Evolutionary conservation across 2,888 invertebrate genomes (phyloP).

Genomic region (Dolichomitus sp.): DNA sequence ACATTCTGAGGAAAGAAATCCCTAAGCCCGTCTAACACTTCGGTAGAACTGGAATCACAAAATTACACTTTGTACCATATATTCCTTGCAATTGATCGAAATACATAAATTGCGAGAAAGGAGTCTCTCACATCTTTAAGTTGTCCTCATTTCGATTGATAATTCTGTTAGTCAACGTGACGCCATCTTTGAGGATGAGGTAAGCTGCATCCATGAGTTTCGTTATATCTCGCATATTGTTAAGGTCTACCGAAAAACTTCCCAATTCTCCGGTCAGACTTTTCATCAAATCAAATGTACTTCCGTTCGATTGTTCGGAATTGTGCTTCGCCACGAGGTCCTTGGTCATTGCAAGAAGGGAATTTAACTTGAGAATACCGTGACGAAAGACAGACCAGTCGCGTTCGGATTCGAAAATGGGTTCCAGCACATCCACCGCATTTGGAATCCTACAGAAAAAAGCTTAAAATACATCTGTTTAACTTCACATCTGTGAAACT

Average conservation of each 20-base stretch:
- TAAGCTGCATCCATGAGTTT: slow-evolving; percentile 74
- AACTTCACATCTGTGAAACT: background rate
- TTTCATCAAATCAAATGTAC: slow-evolving; percentile 66
- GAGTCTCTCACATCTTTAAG: slow-evolving; percentile 74
- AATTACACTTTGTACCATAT: background rate
- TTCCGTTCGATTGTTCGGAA: slow-evolving; percentile 29
- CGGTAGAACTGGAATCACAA: slow-evolving; percentile 77
- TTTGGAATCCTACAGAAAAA: slow-evolving; percentile 75
- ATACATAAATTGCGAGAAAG: background rate
- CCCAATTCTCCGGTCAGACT: slow-evolving; percentile 52
- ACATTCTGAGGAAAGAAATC: slow-evolving; percentile 75
- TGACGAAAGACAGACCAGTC: slow-evolving; percentile 75
- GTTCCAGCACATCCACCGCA: slow-evolving; percentile 74
- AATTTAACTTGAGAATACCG: slow-evolving; percentile 75
- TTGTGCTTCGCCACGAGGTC: slow-evolving; percentile 61
- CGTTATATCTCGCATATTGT: slow-evolving; percentile 70
- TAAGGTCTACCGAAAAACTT: slow-evolving; percentile 33
- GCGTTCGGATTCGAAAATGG: slow-evolving; percentile 74
- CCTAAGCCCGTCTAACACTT: slow-evolving; percentile 76
- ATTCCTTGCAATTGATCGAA: background rate
- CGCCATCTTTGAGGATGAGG: slow-evolving; percentile 75
- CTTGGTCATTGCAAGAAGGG: slow-evolving; percentile 75
- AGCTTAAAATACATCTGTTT: background rate
- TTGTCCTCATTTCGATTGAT: slow-evolving; percentile 73
- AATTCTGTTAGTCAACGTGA: slow-evolving; percentile 74